Base-by-base conservation (phyloP, 1,140 invertebrate genomes). In the Thaumetopoea pityocampa region DNA sequence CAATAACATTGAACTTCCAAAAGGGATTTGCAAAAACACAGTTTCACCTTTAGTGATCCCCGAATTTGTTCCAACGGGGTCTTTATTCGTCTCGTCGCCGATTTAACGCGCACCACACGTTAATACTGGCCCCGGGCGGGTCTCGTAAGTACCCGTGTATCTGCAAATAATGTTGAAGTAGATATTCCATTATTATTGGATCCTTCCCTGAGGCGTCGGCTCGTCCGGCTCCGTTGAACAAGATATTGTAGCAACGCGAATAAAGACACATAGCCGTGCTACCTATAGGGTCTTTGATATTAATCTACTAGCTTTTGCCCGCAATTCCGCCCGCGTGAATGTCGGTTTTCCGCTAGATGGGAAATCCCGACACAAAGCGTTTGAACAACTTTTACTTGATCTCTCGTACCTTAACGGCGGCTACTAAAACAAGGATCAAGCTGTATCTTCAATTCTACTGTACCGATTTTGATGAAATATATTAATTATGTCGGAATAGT, bases 161-260 rank as follows among this genome's bases (percentile, higher is more conserved):
- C 61, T 63, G 67, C 71, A 80, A 82, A 82, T 78, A 82, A 76
- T 55, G 56, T 58, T 71, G 62, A 78, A 80, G 73, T 78, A 78
- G 37, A 28, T 40, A 40, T 40, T 80, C 78, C 66, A 65, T 78
- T 81, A 79, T 79, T 81, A 78, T 82, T 67, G 67, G 67, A 79
- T 76, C 78, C 74, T 74, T 49, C 65, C 76, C 76, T 49, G 26
- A 33, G 71, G 78, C 68, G 24, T 26, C 43, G 54, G 64, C 49
- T 45, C 72, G 68, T 68, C 72, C 65, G 67, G 60, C 67, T 61
- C 60, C 73, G 71, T 71, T 78, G 79, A 76, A 70, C 67, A 69
- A 82, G 72, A 73, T 79, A 68, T 70, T 63, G 55, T 32, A 43
- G 46, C 42, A 51, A 48, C 29, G 45, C 41, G 22, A 34, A 38